Conservation (phyloP, 2,797 vertebrate species). For the Siniperca undulata region DNA sequence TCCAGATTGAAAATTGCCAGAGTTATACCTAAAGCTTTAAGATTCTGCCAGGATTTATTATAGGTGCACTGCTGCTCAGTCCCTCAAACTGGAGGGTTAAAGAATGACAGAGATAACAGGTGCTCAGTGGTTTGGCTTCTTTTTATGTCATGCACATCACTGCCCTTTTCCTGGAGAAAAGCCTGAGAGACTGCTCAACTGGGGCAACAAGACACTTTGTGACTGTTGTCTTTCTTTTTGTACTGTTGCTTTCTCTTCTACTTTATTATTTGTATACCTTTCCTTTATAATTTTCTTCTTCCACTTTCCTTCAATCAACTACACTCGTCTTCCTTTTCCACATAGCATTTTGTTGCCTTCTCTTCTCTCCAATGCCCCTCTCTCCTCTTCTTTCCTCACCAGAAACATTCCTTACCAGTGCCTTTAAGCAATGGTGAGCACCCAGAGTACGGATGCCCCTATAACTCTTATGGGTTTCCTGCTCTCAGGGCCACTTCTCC, state of each 20-base stretch:
- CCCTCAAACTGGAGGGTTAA: constrained; percentile 22
- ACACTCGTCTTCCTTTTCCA: neutral
- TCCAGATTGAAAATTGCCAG: neutral
- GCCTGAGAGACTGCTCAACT: constrained; percentile 45
- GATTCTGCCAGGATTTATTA: neutral
- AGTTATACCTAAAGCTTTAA: neutral
- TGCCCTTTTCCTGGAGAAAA: constrained; percentile 42
- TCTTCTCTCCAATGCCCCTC: neutral
- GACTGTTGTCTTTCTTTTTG: constrained; percentile 17
- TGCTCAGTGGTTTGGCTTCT: constrained; percentile 37
- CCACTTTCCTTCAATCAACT: too few species aligned
- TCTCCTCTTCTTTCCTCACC: neutral
- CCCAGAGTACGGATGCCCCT: neutral
- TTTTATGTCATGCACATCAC: constrained; percentile 42
- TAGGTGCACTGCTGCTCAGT: constrained; percentile 18
- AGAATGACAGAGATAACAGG: constrained; percentile 45
- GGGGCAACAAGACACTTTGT: constrained; percentile 20
- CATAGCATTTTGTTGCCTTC: neutral
- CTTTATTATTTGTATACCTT: neutral
- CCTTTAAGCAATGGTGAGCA: constrained; percentile 4
- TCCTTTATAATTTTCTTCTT: neutral
- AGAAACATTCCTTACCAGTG: neutral
- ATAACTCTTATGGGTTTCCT: constrained; percentile 33
- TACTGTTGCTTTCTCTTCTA: neutral
- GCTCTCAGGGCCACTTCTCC: constrained; percentile 38